Evolutionary conservation across 2,113 vertebrate species (phyloP), one percentile per base, ranked within the genome.

Genomic region (Mus pahari): DNA sequence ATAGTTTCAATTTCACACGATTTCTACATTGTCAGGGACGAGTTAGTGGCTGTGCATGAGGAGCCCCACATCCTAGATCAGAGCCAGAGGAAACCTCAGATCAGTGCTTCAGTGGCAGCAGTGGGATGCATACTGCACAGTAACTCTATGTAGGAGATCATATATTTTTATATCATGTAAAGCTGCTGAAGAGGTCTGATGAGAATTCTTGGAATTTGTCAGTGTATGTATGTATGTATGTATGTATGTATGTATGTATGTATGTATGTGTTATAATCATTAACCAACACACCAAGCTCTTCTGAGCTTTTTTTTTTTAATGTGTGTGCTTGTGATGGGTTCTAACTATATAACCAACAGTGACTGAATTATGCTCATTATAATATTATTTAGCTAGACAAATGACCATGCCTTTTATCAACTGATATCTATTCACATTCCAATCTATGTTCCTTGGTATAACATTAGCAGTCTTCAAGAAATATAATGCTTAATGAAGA

Each of bases 1-100:
- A 96, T 97, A 89, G 17, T 73, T 84, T 95, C 83, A 97, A 93
- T 92, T 96, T 97, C 77, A 42, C 75, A 95, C 78, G 83, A 94
- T 96, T 94, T 96, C 92, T 93, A 55, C 92, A 86, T 42, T 91
- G 91, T 94, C 39, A 94, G 92, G 95, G 92, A 96, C 60, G 45
- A 94, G 77, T 96, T 93, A 94, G 92, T 31, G 11, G 86, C 58
- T 78, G 12, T 74, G 14, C 5, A 92, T 70, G 48, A 93, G 48
- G 16, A 96, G 74, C 17, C 75, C 77, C 77, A 82, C 22, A 77
- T 75, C 78, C 53, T 87, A 89, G 28, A 75, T 68, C 20, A 75
- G 55, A 93, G 74, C 28, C 31, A 53, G 53, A 89, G 83, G 91
- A 95, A 96, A 79, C 39, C 33, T 71, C 62, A 94, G 96, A 26